A percentile compares a stretch with the other conserved stretches of the same genome.
Evolutionary conservation across 2,797 vertebrate species (phyloP).

Genomic region (Hybognathus amarus): DNA sequence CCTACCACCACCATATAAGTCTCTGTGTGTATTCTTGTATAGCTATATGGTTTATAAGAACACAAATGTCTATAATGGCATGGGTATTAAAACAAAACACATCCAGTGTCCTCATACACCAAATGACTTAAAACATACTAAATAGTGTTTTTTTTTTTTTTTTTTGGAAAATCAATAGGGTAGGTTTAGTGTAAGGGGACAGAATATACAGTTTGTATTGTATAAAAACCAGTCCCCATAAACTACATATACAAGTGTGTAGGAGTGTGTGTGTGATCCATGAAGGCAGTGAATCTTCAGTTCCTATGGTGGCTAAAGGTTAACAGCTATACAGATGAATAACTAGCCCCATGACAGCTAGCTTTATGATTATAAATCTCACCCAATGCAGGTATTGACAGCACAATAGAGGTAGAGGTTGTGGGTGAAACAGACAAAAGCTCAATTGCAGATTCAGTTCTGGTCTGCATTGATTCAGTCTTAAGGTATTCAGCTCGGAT

Average conservation of each 20-base stretch:
- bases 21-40: neutral
- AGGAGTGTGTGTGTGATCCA: neutral
- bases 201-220: neutral
- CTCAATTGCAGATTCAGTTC: constrained; percentile 15
- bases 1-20: neutral
- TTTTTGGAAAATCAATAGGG: neutral
- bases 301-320: constrained; percentile 27
- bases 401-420: neutral
- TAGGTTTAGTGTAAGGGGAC: neutral
- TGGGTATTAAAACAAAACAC: no score
- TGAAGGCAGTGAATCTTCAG: constrained; percentile 17
- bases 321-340: constrained; percentile 43
- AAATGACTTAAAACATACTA: no score
- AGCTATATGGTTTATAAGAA: no score
- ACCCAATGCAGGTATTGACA: constrained; percentile 23
- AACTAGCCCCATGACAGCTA: constrained; percentile 28
- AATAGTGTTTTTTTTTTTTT: no score
- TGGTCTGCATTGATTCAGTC: constrained; percentile 24
- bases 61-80: no score
- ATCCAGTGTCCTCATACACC: no score
- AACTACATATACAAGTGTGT: neutral
- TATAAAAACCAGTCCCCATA: neutral
- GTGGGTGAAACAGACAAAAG: constrained; percentile 12
- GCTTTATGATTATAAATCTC: constrained; percentile 47
- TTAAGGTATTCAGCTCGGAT: neutral